Base-by-base conservation (phyloP, 92 coral and sea anemone species). In the Desmophyllum pertusum region DNA sequence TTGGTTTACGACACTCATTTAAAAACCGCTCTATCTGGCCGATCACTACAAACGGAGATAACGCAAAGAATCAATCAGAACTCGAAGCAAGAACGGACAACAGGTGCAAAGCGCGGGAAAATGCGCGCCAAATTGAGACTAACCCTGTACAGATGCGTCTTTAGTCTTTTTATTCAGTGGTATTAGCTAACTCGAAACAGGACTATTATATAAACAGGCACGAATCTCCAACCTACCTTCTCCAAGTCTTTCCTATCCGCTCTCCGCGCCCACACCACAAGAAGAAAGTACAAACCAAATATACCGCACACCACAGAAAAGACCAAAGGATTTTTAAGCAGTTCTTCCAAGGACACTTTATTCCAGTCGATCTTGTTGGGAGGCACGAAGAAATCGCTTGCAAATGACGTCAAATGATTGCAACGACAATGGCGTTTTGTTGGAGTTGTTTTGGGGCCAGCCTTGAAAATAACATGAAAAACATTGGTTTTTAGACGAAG, bases 311-410 rank as follows among this genome's bases (percentile, higher is more conserved):
- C 98, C 43, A 96, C 89, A 68, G 93, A 89, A 74, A 96, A 94
- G 13, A 96, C 98, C 66, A 92, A 80, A 13, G 98, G 98, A 70
- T 96, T 96, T 2, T 93, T 96, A 50, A 94, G 45, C 63, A 96
- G 96, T 80, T 96, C 98, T 48, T 88, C 95, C 36, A 94, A 64
- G 79, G 89, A 92, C 21, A 96, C 87, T 39, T 93, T 95, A 64
- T 85, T 84, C 96, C 96, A 96, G 79, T 96, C 98, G 81, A 96
- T 96, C 29, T 86, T 96, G 85, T 96, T 96, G 19, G 98, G 98
- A 3, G 98, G 94, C 2, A 96, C 98, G 40, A 96, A 89, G 88
- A 96, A 92, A 80, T 96, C 98, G 13, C 96, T 84, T 4, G 96
- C 98, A 40, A 96, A 96, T 6, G 98, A 96, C 71, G 98, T 96